Evolutionary conservation across 2,797 vertebrate species (phyloP), one percentile per base, ranked within the genome.

Genomic region (Allobates femoralis): DNA sequence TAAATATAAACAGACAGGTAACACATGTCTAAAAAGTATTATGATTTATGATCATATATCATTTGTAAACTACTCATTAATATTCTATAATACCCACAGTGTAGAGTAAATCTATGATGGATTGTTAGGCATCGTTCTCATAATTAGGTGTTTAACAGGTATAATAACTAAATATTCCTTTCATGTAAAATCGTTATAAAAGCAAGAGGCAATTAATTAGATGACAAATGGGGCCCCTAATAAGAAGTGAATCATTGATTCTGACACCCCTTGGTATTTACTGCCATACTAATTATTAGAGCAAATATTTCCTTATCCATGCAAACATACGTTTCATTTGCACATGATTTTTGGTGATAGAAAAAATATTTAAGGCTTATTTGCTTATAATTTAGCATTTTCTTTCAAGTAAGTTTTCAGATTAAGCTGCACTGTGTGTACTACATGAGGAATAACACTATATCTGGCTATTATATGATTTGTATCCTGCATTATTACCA

Each of bases 181-280:
- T 16, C 78, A 28, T 64, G 78, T 41, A 80, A 7, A 12, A 41
- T 46, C 58, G 41, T 80, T 80, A 50, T 26, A 64, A 80, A 64
- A 64, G 60, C 58, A 41, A 80, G 46, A 41, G 8, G 60, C 41
- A 26, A 64, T 80, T 66, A 80, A 80, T 80, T 80, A 50, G 37
- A 66, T 80, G 41, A 80, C 64, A 80, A 80, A 80, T 80, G 60
- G 34, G 60, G 18, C 7, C 14, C 6, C 62, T 80, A 64, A 80
- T 62, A 66, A 50, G 37, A 46, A 66, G 56, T 62, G 78, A 79
- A 37, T 58, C 76, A n/a, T 14, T 66, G 55, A 80, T 64, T 66
- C 16, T 34, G 46, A 34, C 41, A 64, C 23, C 7, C 19, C n/a
- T n/a, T n/a, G 64, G 60, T 80, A 41, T 46, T 32, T 16, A 34